A percentile compares a stretch with the other conserved stretches of the same genome.
These are phyloP conservation scores for Odocoileus virginianus DNA, from an alignment of 2,113 vertebrate genomes.

Conservation along the genomic window DNA sequence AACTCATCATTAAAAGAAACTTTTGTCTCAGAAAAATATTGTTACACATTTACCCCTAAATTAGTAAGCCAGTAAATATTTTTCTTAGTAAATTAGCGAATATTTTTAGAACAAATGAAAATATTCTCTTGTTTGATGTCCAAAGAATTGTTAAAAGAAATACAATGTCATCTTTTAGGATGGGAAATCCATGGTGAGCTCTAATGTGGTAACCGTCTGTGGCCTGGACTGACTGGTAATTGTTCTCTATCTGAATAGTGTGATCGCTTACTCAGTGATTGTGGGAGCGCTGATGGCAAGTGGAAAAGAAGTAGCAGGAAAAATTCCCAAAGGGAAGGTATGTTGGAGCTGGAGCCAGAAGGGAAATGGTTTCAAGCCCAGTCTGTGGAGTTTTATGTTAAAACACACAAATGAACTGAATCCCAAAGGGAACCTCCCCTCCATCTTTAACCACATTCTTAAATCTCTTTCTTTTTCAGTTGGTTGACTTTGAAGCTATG, in stretches of 20 bases:
- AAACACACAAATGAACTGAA: background rate
- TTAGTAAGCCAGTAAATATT: background rate
- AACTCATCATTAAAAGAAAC: background rate
- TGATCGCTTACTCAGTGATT: constrained; percentile 95
- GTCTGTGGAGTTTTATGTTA: background rate
- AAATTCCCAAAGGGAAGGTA: constrained; percentile 98
- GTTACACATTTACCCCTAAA: background rate
- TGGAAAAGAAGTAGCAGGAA: constrained; percentile 94
- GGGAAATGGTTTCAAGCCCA: background rate
- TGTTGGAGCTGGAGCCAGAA: background rate
- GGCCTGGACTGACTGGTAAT: background rate
- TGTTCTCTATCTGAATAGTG: constrained; percentile 77
- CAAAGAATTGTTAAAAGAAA: background rate
- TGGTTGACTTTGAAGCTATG: constrained; percentile 99
- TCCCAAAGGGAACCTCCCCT: background rate
- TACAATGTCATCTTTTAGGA: background rate
- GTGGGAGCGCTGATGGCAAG: constrained; percentile 98
- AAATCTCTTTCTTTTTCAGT: constrained; percentile 77
- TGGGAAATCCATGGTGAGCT: background rate
- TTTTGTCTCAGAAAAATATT: background rate
- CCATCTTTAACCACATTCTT: background rate
- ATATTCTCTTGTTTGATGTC: background rate
- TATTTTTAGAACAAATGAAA: background rate
- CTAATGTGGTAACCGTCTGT: background rate
- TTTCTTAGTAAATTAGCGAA: background rate